Percentiles rank a stretch among this genome's conserved stretches.
phyloP scores from a whole-genome alignment of 2,797 vertebrate species.

The Podarcis lilfordi region DNA sequence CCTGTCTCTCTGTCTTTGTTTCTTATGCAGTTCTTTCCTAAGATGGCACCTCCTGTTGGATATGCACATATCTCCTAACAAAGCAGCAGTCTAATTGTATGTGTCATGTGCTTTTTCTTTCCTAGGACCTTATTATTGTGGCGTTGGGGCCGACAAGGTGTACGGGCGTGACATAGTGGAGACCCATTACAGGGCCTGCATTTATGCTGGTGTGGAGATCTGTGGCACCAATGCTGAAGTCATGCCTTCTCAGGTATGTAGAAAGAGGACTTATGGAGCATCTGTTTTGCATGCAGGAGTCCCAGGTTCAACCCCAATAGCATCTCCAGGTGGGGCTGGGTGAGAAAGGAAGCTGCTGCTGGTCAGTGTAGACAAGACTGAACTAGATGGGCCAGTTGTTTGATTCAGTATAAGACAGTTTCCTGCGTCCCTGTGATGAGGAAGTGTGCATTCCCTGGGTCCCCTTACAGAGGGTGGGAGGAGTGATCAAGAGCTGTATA shows the following conservation, averaged over 20 bases:
- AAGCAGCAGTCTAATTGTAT: not conserved
- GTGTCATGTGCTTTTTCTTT: not conserved
- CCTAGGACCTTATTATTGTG: slow-evolving; percentile 89
- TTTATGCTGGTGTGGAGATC: slow-evolving; percentile 85
- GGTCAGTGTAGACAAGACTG: too few relatives aligned
- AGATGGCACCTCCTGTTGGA: too few relatives aligned
- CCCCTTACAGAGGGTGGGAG: too few relatives aligned
- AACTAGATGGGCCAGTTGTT: too few relatives aligned
- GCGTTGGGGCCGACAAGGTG: slow-evolving; percentile 85
- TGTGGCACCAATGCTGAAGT: slow-evolving; percentile 90
- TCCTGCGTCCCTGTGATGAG: not conserved
- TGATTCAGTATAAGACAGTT: not conserved
- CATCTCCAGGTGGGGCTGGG: too few relatives aligned
- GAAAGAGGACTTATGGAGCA: not conserved
- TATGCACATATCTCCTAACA: fast-evolving
- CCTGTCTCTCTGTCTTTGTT: too few relatives aligned
- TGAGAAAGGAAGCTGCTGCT: too few relatives aligned
- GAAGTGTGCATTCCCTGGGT: not conserved
- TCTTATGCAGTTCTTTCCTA: too few relatives aligned
- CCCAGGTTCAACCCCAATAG: too few relatives aligned
- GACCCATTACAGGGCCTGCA: slow-evolving; percentile 89
- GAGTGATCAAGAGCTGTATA: too few relatives aligned
- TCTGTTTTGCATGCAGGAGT: not conserved
- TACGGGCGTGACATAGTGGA: slow-evolving; percentile 88
- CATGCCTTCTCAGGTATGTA: slow-evolving; percentile 88